Base-by-base conservation (phyloP, 2,888 invertebrate genomes). In the Mesorhabditis spiculigera region DNA sequence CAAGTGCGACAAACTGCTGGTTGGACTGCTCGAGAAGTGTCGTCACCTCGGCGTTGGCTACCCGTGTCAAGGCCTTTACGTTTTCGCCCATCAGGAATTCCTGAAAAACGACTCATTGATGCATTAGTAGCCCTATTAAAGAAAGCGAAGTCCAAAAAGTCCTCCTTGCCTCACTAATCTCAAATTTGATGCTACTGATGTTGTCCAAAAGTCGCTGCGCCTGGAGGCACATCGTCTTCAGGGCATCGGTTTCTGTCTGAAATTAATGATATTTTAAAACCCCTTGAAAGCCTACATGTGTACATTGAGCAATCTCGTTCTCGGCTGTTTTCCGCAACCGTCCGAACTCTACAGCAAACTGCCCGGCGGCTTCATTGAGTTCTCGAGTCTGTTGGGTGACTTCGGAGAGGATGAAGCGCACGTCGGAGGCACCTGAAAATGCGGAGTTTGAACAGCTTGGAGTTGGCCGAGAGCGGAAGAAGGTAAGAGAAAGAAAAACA, bases 171-270 rank as follows among this genome's bases (percentile, higher is more conserved):
- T 74, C 71, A 67, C 78, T 74, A 45, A 81, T 70, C 42, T 72
- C 73, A 66, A 77, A 72, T 44, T 77, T 73, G 61, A 75, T 73
- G 62, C 72, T 73, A 62, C 74, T 73, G n/a, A 81, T 68, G 69
- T 72, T 74, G 28, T 77, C 76, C 5, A 81, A 72, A 58, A 80
- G 72, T 69, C 74, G 70, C 68, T 77, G 76, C 5, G 80, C 79
- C 70, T 73, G 73, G 44, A 74, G 73, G 70, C 81, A 81, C 73
- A 81, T 75, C 42, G 75, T 72, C 58, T 77, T 77, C 42, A 78
- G 68, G n/a, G 80, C 75, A 67, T 80, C 81, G 16, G 75, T 73
- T 63, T 80, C 78, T 65, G 73, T 76, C 71, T 75, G n/a, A n/a
- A n/a, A n/a, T n/a, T n/a, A n/a, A n/a, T n/a, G n/a, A n/a, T n/a